Evolutionary conservation across 2,888 invertebrate species (phyloP).

Genomic region (Heliconius erato): DNA sequence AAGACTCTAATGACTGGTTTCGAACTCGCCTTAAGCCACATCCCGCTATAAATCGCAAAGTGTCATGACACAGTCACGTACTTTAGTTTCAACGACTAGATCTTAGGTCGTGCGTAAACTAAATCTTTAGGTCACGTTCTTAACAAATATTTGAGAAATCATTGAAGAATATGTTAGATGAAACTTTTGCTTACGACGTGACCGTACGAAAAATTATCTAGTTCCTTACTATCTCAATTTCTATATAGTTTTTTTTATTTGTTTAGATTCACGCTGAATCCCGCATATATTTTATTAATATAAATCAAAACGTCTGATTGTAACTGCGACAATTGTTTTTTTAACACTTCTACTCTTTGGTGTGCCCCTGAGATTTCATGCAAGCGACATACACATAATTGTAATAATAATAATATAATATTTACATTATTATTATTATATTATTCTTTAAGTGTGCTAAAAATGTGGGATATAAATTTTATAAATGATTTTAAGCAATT

Average conservation of each 20-base stretch:
- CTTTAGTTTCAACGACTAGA: conserved; percentile 26
- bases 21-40: conserved; percentile 18
- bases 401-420: too few relatives aligned
- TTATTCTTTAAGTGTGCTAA: too few relatives aligned
- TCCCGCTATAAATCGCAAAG: conserved; percentile 30
- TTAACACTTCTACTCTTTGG: too few relatives aligned
- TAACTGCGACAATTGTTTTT: too few relatives aligned
- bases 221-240: background rate
- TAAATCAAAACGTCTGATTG: too few relatives aligned
- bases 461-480: too few relatives aligned
- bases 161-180: conserved; percentile 16
- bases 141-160: conserved; percentile 28
- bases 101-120: conserved; percentile 33
- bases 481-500: too few relatives aligned
- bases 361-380: too few relatives aligned
- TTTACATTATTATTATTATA: too few relatives aligned
- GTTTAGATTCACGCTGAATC: too few relatives aligned
- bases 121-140: conserved; percentile 23
- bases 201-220: background rate
- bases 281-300: too few relatives aligned
- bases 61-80: conserved; percentile 31
- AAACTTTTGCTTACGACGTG: conserved; percentile 24
- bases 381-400: too few relatives aligned
- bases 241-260: background rate
- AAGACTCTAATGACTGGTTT: conserved; percentile 21